These are phyloP conservation scores for Clivina fossor DNA, from an alignment of 2,888 invertebrate genomes.

Conservation along the genomic window DNA sequence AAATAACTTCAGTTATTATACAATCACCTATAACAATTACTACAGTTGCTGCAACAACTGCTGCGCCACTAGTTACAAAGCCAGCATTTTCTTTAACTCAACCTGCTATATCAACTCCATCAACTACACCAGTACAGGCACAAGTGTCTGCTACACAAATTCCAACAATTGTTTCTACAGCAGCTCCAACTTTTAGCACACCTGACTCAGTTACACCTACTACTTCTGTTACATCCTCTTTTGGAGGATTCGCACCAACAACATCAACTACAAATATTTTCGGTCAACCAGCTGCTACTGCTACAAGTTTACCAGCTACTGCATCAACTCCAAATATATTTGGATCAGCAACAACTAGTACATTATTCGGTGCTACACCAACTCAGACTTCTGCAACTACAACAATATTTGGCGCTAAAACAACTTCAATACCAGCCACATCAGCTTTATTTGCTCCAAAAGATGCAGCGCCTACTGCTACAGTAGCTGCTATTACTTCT, in stretches of 20 bases:
- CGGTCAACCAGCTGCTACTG: conserved; percentile 30
- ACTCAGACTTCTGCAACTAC: conserved; percentile 41
- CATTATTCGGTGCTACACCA: conserved; percentile 42
- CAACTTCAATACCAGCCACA: conserved; percentile 19
- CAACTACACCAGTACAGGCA: conserved; percentile 5
- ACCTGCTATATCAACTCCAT: conserved; percentile 10
- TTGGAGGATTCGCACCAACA: conserved; percentile 15
- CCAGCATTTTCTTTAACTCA: conserved; percentile 14
- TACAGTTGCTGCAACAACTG: conserved; percentile 3
- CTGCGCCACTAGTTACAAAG: conserved; percentile 16
- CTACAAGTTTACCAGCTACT: conserved; percentile 24
- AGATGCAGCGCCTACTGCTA: no score
- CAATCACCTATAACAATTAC: background rate
- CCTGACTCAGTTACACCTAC: conserved; percentile 31
- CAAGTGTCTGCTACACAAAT: background rate
- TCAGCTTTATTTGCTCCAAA: conserved; percentile 17
- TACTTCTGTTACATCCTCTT: conserved; percentile 39
- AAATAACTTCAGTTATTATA: no score
- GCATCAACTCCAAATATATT: conserved; percentile 30
- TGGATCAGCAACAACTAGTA: conserved; percentile 37
- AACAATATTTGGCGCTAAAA: conserved; percentile 8
- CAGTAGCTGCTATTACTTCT: conserved; percentile 30
- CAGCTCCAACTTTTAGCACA: conserved; percentile 44
- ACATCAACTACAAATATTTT: conserved; percentile 39
- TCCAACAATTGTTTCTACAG: conserved; percentile 46